phyloP scores from a whole-genome alignment of 2,888 invertebrate species.

The Philonicus albiceps region DNA sequence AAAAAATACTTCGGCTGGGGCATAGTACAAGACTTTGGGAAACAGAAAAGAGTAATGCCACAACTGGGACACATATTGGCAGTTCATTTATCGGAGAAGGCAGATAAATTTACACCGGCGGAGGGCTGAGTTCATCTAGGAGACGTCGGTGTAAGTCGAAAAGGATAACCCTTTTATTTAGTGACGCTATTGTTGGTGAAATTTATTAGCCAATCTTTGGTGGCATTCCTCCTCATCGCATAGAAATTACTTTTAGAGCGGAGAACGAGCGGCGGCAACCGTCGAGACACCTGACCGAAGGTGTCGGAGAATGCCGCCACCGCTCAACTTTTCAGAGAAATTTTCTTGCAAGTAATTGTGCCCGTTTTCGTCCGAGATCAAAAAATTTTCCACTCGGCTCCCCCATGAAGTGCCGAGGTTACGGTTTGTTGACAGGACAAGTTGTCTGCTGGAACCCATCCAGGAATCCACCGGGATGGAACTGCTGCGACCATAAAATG shows the following conservation, averaged over 20 bases:
- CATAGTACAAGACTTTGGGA: neutral
- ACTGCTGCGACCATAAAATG: constrained; percentile 7
- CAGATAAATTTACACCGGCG: constrained; percentile 30
- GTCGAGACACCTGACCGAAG: neutral
- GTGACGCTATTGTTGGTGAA: constrained; percentile 6
- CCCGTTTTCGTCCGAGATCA: neutral
- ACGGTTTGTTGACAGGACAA: constrained; percentile 32
- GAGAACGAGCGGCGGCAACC: neutral
- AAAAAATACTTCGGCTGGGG: neutral
- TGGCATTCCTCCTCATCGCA: neutral
- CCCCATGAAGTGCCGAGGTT: neutral
- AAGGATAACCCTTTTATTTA: constrained; percentile 15
- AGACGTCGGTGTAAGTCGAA: neutral
- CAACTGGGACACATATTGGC: constrained; percentile 45
- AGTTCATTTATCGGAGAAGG: constrained; percentile 44
- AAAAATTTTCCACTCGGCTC: constrained; percentile 1
- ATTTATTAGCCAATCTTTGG: constrained; percentile 6
- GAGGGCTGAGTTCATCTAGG: neutral
- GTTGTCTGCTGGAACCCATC: constrained; percentile 24
- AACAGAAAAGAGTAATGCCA: constrained; percentile 26
- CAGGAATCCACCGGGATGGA: neutral
- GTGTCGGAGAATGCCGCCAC: neutral
- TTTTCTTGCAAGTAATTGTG: neutral
- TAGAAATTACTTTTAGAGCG: neutral
- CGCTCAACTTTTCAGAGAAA: neutral